Evolutionary conservation across 1,140 invertebrate genomes (phyloP).

Genomic region (Cataglyphis hispanica): DNA sequence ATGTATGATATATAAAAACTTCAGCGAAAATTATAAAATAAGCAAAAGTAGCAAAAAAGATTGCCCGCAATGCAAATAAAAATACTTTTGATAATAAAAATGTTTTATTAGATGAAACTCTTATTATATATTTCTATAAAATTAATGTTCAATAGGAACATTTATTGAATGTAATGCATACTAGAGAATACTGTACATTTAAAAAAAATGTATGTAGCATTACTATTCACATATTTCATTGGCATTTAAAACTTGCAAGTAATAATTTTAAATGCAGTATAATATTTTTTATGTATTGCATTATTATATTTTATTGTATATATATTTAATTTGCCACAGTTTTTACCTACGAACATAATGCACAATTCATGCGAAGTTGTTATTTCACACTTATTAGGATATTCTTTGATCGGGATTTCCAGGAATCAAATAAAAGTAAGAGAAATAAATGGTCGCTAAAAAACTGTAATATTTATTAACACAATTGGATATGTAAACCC

Average conservation of each 20-base stretch:
- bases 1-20: constrained; percentile 8
- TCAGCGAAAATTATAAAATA: background rate
- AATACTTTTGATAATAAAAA: background rate
- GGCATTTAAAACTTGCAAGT: background rate
- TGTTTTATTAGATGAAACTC: background rate
- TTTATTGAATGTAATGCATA: background rate
- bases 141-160: constrained; percentile 1
- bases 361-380: background rate
- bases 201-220: background rate
- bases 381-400: constrained; percentile 16
- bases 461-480: constrained; percentile 82
- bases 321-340: background rate
- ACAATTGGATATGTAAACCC: constrained; percentile 68
- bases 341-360: background rate
- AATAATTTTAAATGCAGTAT: background rate
- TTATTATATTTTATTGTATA: background rate
- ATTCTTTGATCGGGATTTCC: constrained; percentile 67
- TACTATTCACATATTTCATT: background rate
- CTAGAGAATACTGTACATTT: background rate
- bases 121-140: background rate
- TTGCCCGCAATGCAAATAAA: constrained; percentile 4
- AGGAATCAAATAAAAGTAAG: constrained; percentile 77
- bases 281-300: background rate
- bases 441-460: constrained; percentile 77
- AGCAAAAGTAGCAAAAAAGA: background rate